Percentiles rank a stretch among this genome's conserved stretches.
Evolutionary conservation across 2,797 vertebrate genomes (phyloP).

Genomic region (Rhynchotus rufescens): DNA sequence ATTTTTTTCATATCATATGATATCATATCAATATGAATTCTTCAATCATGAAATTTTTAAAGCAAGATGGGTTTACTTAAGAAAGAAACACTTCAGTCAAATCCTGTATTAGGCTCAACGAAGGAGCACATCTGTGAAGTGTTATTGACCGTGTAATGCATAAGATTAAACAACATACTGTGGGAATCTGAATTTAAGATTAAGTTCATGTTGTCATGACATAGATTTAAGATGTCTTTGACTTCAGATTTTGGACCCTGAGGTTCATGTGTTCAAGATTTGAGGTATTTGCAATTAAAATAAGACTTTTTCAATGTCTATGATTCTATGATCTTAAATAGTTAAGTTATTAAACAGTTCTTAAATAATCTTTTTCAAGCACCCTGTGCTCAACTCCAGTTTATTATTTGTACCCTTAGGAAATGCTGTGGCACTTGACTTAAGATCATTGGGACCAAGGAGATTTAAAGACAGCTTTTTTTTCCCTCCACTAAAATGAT

Average conservation of each 20-base stretch:
- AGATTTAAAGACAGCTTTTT: not conserved
- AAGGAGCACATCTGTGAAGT: not conserved
- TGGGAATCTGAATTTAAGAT: not conserved
- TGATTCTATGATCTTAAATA: too few relatives aligned
- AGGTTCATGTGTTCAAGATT: not conserved
- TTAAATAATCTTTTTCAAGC: not conserved
- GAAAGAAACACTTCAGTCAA: not conserved
- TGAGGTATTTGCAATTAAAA: not conserved
- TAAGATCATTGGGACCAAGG: not conserved
- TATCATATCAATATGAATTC: not conserved
- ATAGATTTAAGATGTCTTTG: not conserved
- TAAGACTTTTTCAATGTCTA: not conserved
- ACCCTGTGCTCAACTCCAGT: not conserved
- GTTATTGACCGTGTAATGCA: not conserved
- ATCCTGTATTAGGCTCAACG: not conserved
- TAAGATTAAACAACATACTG: not conserved
- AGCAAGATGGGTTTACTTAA: not conserved
- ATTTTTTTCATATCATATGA: not conserved
- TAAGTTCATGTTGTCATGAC: not conserved
- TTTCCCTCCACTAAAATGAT: not conserved
- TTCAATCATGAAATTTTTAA: not conserved
- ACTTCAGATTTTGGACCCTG: not conserved
- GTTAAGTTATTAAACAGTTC: too few relatives aligned
- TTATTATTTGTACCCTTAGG: not conserved
- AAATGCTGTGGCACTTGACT: not conserved